These are phyloP conservation scores for Acanthiza pusilla DNA, from an alignment of 2,797 vertebrate species.

Conservation along the genomic window DNA sequence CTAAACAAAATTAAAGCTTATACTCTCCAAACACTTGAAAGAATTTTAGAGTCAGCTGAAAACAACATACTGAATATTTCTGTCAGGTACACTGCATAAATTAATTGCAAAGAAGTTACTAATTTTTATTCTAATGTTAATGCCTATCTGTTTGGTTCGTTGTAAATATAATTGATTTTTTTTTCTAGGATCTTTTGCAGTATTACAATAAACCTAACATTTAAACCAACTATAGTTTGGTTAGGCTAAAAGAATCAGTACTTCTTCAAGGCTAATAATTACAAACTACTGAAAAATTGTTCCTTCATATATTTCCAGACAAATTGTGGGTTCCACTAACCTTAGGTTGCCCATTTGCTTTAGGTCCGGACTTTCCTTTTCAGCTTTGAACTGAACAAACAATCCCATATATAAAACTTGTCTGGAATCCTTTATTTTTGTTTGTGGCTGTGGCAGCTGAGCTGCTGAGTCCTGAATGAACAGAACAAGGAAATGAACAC, in stretches of 20 bases:
- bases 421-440: not conserved
- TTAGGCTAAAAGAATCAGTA: not conserved
- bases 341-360: not conserved
- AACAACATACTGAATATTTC: not conserved
- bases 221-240: not conserved
- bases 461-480: not conserved
- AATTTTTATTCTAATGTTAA: not conserved
- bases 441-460: not conserved
- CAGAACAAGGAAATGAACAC: not conserved
- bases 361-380: not conserved
- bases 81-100: not conserved
- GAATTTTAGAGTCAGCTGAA: not conserved
- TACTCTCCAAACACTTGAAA: not conserved
- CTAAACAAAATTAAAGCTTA: not conserved
- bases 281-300: not conserved
- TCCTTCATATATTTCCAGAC: not conserved
- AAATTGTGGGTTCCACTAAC: not conserved
- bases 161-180: not conserved
- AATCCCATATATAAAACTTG: not conserved
- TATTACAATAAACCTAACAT: not conserved
- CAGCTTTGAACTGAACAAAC: not conserved
- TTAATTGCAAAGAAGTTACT: not conserved
- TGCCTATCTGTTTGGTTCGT: not conserved
- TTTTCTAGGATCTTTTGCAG: not conserved
- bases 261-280: not conserved